A percentile compares a stretch with the other conserved stretches of the same genome.
phyloP scores from a whole-genome alignment of 2,888 invertebrate species.

The Caenorhabditis angaria region DNA sequence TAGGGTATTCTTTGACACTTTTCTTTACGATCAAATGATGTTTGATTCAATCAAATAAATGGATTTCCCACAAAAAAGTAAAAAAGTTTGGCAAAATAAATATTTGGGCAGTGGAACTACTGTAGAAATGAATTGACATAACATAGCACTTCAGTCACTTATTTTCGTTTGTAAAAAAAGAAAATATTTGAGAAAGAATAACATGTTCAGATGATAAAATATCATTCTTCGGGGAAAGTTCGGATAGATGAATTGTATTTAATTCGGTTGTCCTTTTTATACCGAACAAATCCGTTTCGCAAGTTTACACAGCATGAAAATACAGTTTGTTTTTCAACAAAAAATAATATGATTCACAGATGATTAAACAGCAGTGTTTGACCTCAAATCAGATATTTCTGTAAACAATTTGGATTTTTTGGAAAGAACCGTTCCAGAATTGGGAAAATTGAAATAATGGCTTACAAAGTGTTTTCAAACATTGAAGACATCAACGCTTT shows the following conservation, averaged over 20 bases:
- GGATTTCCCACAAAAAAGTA: no score
- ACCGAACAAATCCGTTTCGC: background rate
- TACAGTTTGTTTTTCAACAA: background rate
- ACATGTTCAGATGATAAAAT: no score
- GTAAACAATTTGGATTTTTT: background rate
- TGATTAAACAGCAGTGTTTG: background rate
- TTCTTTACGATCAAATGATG: background rate
- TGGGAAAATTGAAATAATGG: background rate
- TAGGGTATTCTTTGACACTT: background rate
- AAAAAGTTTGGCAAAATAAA: slow-evolving; percentile 1
- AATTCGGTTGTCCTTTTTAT: background rate
- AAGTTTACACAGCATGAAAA: background rate
- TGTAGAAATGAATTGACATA: background rate
- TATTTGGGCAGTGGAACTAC: background rate
- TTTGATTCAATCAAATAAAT: background rate
- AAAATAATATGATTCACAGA: background rate
- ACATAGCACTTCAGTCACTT: background rate
- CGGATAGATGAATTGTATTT: no score
- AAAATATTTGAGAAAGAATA: background rate
- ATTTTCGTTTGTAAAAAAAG: background rate
- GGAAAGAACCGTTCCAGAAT: no score
- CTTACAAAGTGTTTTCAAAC: background rate
- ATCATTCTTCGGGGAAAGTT: no score
- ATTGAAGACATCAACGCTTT: no score
- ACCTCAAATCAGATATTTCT: background rate